Conservation (phyloP, 2,888 invertebrate species). For the Andricus curvator region DNA sequence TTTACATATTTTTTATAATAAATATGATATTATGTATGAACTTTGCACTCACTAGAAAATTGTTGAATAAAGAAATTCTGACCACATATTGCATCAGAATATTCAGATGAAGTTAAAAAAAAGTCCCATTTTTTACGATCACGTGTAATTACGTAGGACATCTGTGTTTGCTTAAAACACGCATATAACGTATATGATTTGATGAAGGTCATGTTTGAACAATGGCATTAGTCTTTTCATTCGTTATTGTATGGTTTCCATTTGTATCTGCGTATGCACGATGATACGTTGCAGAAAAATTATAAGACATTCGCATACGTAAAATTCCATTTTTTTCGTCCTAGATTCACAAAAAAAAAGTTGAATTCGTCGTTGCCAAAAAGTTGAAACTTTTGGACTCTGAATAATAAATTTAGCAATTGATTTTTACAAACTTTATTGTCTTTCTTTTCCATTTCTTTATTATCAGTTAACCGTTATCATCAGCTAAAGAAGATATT, state of each 20-base stretch:
- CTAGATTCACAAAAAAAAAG: no score
- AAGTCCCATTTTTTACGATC: not conserved
- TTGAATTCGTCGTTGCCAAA: no score
- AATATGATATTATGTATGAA: not conserved
- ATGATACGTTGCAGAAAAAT: not conserved
- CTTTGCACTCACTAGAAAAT: not conserved
- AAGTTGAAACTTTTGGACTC: no score
- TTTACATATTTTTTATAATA: no score
- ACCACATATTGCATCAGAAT: not conserved
- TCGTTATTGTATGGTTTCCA: not conserved
- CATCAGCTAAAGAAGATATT: no score
- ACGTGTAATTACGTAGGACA: slow-evolving; percentile 9
- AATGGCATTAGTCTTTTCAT: not conserved
- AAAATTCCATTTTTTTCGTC: not conserved
- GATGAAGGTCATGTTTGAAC: slow-evolving; percentile 20
- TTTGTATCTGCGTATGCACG: not conserved
- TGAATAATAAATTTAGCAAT: no score
- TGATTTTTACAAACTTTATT: no score
- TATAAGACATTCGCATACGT: not conserved
- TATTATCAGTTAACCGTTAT: no score
- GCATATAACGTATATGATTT: slow-evolving; percentile 1
- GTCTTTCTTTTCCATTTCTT: no score
- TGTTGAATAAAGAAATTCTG: not conserved
- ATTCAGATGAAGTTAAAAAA: not conserved
- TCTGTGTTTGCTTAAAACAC: not conserved